These are phyloP conservation scores for Gobius niger DNA, from an alignment of 2,113 vertebrate species.

Conservation along the genomic window DNA sequence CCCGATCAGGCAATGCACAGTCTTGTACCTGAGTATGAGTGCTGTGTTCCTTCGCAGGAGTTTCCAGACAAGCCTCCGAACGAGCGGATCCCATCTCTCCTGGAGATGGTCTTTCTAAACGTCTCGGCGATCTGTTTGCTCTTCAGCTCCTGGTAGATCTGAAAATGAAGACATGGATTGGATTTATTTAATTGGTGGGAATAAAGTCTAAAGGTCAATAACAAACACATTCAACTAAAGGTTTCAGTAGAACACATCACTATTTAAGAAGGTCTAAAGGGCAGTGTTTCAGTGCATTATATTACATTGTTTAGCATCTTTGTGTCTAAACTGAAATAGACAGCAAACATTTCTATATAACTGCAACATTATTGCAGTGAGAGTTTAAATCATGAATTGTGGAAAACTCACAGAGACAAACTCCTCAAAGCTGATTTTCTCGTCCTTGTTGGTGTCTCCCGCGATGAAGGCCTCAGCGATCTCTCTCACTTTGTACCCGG, in stretches of 20 bases:
- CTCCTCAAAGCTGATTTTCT: constrained; percentile 94
- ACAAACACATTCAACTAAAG: too few relatives aligned
- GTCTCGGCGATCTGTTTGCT: constrained; percentile 91
- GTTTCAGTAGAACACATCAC: too few relatives aligned
- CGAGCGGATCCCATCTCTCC: constrained; percentile 88
- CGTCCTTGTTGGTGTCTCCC: constrained; percentile 91
- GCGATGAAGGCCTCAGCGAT: constrained; percentile 88
- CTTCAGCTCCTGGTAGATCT: constrained; percentile 95
- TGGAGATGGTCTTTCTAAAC: constrained; percentile 88
- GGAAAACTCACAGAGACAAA: constrained; percentile 87
- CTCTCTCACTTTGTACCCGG: constrained; percentile 92
- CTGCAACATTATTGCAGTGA: too few relatives aligned
- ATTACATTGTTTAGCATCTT: too few relatives aligned
- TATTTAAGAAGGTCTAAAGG: too few relatives aligned
- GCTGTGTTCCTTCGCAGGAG: constrained; percentile 94
- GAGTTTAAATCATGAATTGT: too few relatives aligned
- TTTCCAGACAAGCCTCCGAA: constrained; percentile 89
- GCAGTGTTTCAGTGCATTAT: too few relatives aligned
- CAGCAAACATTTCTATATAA: too few relatives aligned
- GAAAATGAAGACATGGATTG: not conserved
- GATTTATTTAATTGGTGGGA: too few relatives aligned
- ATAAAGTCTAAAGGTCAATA: too few relatives aligned
- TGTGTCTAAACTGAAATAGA: too few relatives aligned
- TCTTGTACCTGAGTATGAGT: constrained; percentile 89
- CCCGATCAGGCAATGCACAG: too few relatives aligned